A percentile compares a stretch with the other conserved stretches of the same genome.
Conservation (phyloP, 2,797 vertebrate genomes). For the Bradypodion pumilum region DNA sequence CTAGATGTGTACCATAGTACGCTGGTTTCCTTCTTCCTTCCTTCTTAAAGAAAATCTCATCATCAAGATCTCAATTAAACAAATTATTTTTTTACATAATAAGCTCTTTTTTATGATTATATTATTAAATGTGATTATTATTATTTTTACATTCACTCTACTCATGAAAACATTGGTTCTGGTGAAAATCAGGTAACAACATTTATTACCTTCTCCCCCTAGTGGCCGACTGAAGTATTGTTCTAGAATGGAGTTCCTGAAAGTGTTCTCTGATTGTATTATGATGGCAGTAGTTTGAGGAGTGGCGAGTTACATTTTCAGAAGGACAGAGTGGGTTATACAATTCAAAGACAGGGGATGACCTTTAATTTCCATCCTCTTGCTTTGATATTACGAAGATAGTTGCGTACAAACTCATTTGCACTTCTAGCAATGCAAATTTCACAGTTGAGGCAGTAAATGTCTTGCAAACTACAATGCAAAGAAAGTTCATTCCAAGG, state of each 20-base stretch:
- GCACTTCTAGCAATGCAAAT: slow-evolving; percentile 29
- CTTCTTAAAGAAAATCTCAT: slow-evolving; percentile 26
- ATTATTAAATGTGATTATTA: slow-evolving; percentile 76
- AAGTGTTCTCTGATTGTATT: slow-evolving; percentile 32
- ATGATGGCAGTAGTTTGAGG: slow-evolving; percentile 23
- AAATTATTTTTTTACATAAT: slow-evolving; percentile 82
- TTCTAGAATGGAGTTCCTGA: slow-evolving; percentile 49
- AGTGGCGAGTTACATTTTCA: slow-evolving; percentile 5
- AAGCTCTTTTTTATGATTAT: slow-evolving; percentile 79
- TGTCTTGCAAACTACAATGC: slow-evolving; percentile 64
- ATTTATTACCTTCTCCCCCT: slow-evolving; percentile 11
- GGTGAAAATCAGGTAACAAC: slow-evolving; percentile 47
- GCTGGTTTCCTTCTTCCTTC: slow-evolving; percentile 59
- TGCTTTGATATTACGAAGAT: slow-evolving; percentile 2
- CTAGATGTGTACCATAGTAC: background rate
- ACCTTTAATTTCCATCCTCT: background rate
- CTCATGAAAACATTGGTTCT: slow-evolving; percentile 58
- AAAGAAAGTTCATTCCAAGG: slow-evolving; percentile 41
- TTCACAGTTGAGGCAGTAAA: slow-evolving; percentile 23
- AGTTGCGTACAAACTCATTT: slow-evolving; percentile 25
- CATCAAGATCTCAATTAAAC: too few relatives aligned
- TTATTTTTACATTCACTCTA: slow-evolving; percentile 72
- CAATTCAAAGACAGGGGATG: slow-evolving; percentile 31
- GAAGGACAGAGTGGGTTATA: slow-evolving; percentile 32
- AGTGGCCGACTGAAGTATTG: slow-evolving; percentile 15